Conservation (phyloP, 1,140 invertebrate genomes). For the Brachionus plicatilis region DNA sequence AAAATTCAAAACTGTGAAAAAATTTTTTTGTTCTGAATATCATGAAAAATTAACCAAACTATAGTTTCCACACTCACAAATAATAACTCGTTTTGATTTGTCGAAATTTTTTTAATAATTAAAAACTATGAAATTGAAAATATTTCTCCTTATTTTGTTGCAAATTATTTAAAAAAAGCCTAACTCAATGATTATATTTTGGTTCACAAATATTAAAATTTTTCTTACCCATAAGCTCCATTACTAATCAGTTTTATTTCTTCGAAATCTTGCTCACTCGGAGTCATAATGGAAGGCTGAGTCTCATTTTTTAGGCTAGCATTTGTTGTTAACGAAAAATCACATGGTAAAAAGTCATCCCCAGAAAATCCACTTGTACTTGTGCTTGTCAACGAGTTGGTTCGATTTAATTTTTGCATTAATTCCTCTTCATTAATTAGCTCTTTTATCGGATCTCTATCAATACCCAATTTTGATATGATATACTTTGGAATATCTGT, state of each 20-base stretch:
- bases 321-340: neutral
- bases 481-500: constrained; percentile 95
- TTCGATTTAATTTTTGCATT: neutral
- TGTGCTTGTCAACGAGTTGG: neutral
- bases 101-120: no score
- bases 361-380: constrained; percentile 19
- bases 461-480: constrained; percentile 87
- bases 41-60: no score
- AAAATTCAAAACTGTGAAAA: no score
- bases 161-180: no score
- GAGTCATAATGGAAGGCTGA: constrained; percentile 48
- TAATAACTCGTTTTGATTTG: no score
- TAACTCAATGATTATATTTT: no score
- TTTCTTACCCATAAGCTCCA: constrained; percentile 74
- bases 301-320: constrained; percentile 45
- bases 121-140: no score
- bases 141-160: no score
- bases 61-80: no score
- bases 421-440: neutral
- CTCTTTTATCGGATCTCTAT: constrained; percentile 78
- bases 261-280: constrained; percentile 91
- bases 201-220: constrained; percentile 66
- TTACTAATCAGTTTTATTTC: constrained; percentile 95
- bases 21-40: no score
- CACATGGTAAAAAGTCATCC: neutral